Conservation (phyloP, 2,888 invertebrate species). For the Drosophila acutilabella region DNA sequence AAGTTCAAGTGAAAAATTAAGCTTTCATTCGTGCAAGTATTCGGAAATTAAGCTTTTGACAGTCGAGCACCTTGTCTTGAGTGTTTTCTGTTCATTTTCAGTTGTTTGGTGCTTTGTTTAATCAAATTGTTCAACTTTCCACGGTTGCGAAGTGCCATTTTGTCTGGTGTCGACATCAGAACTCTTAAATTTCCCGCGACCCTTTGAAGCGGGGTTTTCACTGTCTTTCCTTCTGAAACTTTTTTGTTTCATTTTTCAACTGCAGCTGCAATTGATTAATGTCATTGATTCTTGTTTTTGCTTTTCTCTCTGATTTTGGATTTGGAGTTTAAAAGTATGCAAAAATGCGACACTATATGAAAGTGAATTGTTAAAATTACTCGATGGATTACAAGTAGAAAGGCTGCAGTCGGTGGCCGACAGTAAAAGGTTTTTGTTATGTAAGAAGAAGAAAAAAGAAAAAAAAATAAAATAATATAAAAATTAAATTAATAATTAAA, state of each 20-base stretch:
- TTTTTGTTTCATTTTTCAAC: conserved; percentile 30
- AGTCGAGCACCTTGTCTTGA: not conserved
- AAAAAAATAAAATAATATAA: too few relatives aligned
- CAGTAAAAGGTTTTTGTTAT: too few relatives aligned
- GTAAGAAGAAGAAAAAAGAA: too few relatives aligned
- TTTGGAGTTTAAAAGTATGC: too few relatives aligned
- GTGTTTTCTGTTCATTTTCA: conserved; percentile 23
- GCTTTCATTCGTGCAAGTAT: too few relatives aligned
- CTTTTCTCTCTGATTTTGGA: not conserved
- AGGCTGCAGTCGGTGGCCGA: too few relatives aligned
- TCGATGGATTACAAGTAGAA: too few relatives aligned
- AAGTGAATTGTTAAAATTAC: too few relatives aligned
- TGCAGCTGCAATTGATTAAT: conserved; percentile 64
- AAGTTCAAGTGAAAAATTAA: too few relatives aligned
- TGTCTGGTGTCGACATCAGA: conserved; percentile 44
- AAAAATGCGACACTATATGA: too few relatives aligned
- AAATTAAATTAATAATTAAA: too few relatives aligned
- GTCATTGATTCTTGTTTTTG: conserved; percentile 31
- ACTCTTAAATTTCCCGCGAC: conserved; percentile 7
- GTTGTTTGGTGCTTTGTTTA: conserved; percentile 62
- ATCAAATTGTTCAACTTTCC: conserved; percentile 63
- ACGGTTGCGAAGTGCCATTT: conserved; percentile 36
- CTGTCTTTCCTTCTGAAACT: conserved; percentile 36
- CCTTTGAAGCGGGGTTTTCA: conserved; percentile 13
- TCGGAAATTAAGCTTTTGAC: too few relatives aligned